Base-by-base conservation (phyloP, 2,888 invertebrate genomes). In the Nomada goodeniana region DNA sequence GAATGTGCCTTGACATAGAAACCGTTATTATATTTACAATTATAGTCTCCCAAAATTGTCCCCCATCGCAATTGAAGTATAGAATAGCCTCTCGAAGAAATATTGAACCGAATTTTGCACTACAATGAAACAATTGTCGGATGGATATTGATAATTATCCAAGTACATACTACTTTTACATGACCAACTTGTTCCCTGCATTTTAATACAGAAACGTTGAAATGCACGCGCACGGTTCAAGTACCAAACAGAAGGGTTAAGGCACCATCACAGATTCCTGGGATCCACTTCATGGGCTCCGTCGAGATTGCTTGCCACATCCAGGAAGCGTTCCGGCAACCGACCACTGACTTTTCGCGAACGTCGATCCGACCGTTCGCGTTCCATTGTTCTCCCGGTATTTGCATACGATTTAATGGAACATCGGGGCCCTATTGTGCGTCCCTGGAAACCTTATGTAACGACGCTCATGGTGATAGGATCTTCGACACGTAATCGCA, bases 341-440 rank as follows among this genome's bases (percentile, higher is more conserved):
- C 80, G 78, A 79, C 83, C 84, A 81, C 83, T 84, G 86, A 80
- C 80, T 90, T 89, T 88, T 90, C 86, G 83, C 89, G 87, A 86
- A 86, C 88, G 80, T 86, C 86, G 84, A 88, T 89, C 85, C 89
- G 82, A 47, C 80, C 83, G 84, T 87, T 74, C 85, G 88, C 80
- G 86, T 89, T 86, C 89, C 89, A 91, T 91, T 91, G 91, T 91
- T 89, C 86, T 80, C 65, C 70, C 82, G 64, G 76, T 70, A 86
- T 90, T 88, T 90, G 90, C 91, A 91, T 91, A 88, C 89, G 89
- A 89, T 91, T 91, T 91, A 91, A 90, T 91, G 90, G 90, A 89
- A 90, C 88, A 89, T 83, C 86, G 80, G 76, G 77, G 63, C 74
- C 71, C 81, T 82, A 91, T 91, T 89, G 91, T 90, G 84, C 88